Evolutionary conservation across 2,113 vertebrate genomes (phyloP).

Genomic region (Microtus pennsylvanicus): DNA sequence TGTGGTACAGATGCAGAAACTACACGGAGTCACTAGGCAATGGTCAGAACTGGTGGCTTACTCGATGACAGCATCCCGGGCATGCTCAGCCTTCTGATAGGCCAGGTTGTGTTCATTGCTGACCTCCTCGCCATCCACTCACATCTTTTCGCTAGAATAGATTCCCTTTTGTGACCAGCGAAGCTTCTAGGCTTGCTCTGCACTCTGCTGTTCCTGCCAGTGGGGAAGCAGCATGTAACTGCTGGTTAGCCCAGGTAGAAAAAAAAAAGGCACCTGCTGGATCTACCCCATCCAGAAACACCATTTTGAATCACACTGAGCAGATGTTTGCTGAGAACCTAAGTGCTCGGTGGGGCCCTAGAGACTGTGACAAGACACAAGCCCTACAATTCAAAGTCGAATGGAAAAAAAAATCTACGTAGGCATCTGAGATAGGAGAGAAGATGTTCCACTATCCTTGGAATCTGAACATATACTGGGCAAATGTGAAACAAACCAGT

Average conservation of each 20-base stretch:
- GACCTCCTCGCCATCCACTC: background rate
- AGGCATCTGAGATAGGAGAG: background rate
- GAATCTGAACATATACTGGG: background rate
- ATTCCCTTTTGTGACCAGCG: background rate
- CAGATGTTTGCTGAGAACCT: constrained; percentile 16
- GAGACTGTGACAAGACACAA: background rate
- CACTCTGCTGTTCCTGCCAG: background rate
- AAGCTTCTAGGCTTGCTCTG: background rate
- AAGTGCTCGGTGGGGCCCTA: background rate
- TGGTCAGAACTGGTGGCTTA: background rate
- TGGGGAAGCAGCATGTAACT: background rate
- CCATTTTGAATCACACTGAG: background rate
- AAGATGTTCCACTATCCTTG: background rate
- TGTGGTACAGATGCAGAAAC: background rate
- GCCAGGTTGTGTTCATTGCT: background rate
- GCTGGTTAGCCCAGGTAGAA: background rate
- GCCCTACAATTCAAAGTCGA: background rate
- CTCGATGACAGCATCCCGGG: background rate
- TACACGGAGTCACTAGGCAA: background rate
- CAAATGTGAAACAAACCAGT: background rate
- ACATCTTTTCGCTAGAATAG: background rate
- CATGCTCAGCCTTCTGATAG: background rate
- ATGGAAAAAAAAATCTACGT: background rate
- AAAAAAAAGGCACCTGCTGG: background rate
- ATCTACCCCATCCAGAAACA: background rate